These are phyloP conservation scores for Homarus americanus DNA, from an alignment of 1,140 invertebrate species.

Conservation along the genomic window DNA sequence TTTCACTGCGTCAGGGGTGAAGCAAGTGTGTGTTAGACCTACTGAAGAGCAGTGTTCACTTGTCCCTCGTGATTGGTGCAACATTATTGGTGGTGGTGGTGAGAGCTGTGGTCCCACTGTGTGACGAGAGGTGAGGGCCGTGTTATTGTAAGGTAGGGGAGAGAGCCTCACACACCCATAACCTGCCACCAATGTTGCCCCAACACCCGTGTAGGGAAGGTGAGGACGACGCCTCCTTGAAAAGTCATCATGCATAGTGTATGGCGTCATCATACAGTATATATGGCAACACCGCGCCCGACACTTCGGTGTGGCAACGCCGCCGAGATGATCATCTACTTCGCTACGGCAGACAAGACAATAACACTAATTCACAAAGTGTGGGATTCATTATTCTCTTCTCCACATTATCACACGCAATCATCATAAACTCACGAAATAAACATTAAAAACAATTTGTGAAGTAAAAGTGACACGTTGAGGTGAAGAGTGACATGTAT, in stretches of 20 bases:
- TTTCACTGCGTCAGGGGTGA: too few species aligned
- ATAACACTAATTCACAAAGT: neutral
- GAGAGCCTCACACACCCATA: constrained; percentile 1
- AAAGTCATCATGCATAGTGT: constrained; percentile 58
- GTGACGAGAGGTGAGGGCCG: neutral
- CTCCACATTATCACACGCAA: neutral
- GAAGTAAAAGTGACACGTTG: neutral
- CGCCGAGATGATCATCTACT: constrained; percentile 57
- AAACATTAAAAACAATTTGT: neutral
- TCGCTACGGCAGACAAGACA: constrained; percentile 51
- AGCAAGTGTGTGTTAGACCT: too few species aligned
- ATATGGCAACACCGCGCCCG: constrained; percentile 43
- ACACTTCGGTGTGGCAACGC: constrained; percentile 35
- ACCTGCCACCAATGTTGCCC: constrained; percentile 28
- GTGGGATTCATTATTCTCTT: neutral
- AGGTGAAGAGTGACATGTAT: neutral
- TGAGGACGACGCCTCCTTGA: constrained; percentile 54
- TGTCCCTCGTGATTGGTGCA: constrained; percentile 9
- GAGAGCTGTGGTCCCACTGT: neutral
- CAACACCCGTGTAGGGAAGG: constrained; percentile 12
- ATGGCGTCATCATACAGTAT: constrained; percentile 53
- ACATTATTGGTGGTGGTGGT: neutral
- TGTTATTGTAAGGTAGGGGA: constrained; percentile 1
- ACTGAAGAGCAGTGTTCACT: too few species aligned
- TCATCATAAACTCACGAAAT: neutral